Evolutionary conservation across 2,888 invertebrate species (phyloP), one percentile per base, ranked within the genome.

Genomic region (Tiphia femorata): DNA sequence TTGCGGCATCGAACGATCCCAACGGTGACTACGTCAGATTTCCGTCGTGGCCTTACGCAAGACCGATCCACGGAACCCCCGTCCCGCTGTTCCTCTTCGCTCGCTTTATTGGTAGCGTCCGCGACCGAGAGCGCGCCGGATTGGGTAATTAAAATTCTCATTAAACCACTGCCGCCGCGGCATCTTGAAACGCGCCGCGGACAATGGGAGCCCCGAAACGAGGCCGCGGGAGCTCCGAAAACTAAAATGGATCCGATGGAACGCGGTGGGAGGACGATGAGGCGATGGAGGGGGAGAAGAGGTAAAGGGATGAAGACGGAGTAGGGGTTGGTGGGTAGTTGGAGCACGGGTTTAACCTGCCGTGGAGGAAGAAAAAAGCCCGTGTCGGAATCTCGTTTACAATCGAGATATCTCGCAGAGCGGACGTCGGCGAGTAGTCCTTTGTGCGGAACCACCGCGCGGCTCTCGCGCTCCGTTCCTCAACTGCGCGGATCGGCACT

Each of bases 141-240:
- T 75, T 69, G 70, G 68, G 59, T 76, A 73, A 76, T 75, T 71
- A 70, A 75, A 75, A 72, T 75, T 76, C 71, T 75, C 75, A 69
- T 71, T 69, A 69, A 73, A 63, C 60, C n/a, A n/a, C 55, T 56
- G 49, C 33, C 46, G 64, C 59, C 74, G 66, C 52, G 59, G 72
- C 67, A 69, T 72, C 66, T 66, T 73, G 61, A 73, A 73, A 73
- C 75, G 67, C 53, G 40, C 44, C 42, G 50, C 40, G 59, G 67
- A 73, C 73, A 73, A 73, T 75, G 66, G 66, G 37, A 8, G 58
- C 58, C 48, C 35, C 25, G 50, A 52, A 72, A 63, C 57, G 62
- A 59, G 59, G 62, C 50, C 58, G 57, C 47, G 35, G 43, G 41
- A 33, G n/a, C 51, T 44, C 43, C 37, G 25, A 44, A 54, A 49